phyloP scores from a whole-genome alignment of 2,888 invertebrate species.

The Apamea epomidion region DNA sequence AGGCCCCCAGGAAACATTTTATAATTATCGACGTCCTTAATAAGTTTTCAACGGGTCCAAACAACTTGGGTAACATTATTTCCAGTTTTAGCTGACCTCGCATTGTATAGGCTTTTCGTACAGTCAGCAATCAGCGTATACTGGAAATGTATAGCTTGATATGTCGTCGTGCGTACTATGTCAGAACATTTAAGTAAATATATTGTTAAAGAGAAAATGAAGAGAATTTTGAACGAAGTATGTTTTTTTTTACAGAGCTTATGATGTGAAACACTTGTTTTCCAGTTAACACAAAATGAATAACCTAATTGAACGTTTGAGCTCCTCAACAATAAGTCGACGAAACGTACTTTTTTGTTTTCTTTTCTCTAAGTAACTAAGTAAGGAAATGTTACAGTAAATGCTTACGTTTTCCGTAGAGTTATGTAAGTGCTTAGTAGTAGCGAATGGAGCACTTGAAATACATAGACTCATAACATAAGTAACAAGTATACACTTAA shows the following conservation, averaged over 20 bases:
- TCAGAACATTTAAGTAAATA: not conserved
- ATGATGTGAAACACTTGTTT: not conserved
- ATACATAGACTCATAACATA: not conserved
- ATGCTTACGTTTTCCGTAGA: conserved; percentile 14
- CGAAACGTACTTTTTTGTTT: conserved; percentile 2
- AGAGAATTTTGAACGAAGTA: not conserved
- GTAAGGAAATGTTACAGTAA: not conserved
- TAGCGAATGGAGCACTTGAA: not conserved
- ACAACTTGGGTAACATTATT: conserved; percentile 6
- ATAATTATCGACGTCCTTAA: conserved; percentile 52
- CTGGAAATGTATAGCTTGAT: not conserved
- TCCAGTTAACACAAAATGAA: not conserved
- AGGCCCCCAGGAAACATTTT: conserved; percentile 51
- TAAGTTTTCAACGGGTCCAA: conserved; percentile 11
- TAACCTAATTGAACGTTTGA: not conserved
- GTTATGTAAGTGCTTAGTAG: conserved; percentile 5
- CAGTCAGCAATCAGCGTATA: not conserved
- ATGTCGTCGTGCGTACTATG: not conserved
- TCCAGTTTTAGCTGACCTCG: not conserved
- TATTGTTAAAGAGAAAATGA: not conserved
- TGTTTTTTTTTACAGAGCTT: not conserved
- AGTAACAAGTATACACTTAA: not conserved
- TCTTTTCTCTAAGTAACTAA: not conserved
- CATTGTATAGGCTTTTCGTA: not conserved
- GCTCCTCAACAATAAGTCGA: not conserved